Evolutionary conservation across 2,797 vertebrate species (phyloP).

Genomic region (Malurus leucopterus): DNA sequence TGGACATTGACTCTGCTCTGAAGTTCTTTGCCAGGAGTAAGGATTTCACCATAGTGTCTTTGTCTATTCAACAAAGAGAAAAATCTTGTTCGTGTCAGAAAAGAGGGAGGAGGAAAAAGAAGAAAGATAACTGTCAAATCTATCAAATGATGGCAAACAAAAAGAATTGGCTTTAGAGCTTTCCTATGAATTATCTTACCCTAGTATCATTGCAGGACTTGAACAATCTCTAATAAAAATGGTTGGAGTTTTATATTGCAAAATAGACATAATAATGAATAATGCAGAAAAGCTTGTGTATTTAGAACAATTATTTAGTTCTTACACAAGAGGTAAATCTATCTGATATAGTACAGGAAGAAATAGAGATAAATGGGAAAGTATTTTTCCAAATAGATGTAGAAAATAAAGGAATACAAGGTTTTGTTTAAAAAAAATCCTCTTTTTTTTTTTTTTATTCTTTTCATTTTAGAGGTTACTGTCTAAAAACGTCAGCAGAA

Average conservation of each 20-base stretch:
- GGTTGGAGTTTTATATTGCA: neutral
- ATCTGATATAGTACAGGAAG: neutral
- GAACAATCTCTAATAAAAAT: neutral
- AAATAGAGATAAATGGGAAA: neutral
- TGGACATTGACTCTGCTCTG: neutral
- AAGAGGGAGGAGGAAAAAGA: neutral
- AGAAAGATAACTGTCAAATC: neutral
- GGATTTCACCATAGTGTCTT: neutral
- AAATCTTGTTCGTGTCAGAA: neutral
- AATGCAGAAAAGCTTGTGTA: neutral
- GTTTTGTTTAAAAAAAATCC: neutral
- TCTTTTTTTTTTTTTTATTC: neutral
- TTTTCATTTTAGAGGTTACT: rapidly evolving
- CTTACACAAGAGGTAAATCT: neutral
- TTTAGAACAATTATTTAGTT: neutral
- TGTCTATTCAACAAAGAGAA: neutral
- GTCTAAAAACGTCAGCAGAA: neutral
- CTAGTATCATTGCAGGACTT: neutral
- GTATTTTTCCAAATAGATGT: neutral
- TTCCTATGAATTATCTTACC: neutral
- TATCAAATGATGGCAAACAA: neutral
- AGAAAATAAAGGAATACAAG: neutral
- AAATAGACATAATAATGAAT: neutral
- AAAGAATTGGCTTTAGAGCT: neutral
- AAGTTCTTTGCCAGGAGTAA: neutral